A percentile compares a stretch with the other conserved stretches of the same genome.
Evolutionary conservation across 2,113 vertebrate species (phyloP).

Genomic region (Anas platyrhynchos): DNA sequence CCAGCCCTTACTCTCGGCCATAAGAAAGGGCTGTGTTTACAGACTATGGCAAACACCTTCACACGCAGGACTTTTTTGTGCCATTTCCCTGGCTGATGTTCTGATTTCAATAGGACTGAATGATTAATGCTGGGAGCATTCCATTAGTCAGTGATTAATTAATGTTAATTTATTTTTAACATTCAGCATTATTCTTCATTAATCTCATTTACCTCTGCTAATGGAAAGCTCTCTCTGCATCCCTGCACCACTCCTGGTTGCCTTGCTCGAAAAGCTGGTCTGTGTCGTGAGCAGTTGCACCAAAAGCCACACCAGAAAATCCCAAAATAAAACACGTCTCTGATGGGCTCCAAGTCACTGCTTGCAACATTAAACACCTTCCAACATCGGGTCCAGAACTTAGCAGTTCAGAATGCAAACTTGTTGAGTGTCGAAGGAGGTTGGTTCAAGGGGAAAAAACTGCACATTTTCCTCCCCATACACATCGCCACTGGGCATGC

Average conservation of each 20-base stretch:
- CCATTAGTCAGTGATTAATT: constrained; percentile 35
- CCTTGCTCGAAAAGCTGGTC: background rate
- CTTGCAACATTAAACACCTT: background rate
- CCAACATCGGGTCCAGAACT: background rate
- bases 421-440: background rate
- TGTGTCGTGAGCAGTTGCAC: background rate
- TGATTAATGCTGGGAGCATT: background rate
- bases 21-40: background rate
- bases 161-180: constrained; percentile 26
- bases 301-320: background rate
- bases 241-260: background rate
- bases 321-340: accelerated
- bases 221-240: background rate
- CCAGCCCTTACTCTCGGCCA: background rate
- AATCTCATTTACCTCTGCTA: background rate
- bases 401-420: background rate
- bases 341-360: background rate
- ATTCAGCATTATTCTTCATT: constrained; percentile 9
- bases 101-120: background rate
- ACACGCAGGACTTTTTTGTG: accelerated
- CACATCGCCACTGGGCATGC: background rate
- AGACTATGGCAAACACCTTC: background rate
- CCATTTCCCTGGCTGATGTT: background rate
- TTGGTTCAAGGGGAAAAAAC: background rate
- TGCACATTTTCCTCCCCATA: no score